A percentile compares a stretch with the other conserved stretches of the same genome.
These are phyloP conservation scores for Netelia inedita DNA, from an alignment of 2,888 invertebrate genomes.

Conservation along the genomic window DNA sequence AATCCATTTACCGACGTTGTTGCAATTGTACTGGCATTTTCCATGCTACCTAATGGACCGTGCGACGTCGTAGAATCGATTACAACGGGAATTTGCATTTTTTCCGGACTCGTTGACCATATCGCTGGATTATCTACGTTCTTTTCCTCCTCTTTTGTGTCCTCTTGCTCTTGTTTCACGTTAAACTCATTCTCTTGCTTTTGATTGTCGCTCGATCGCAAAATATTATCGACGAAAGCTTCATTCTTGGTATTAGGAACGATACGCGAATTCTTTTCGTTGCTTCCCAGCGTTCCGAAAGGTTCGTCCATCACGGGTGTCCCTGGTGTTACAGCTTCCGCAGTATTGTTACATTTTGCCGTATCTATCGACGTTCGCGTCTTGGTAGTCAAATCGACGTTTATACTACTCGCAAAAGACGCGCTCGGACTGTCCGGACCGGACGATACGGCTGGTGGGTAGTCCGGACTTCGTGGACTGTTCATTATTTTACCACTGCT, in stretches of 20 bases:
- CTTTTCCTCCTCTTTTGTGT: conserved; percentile 44
- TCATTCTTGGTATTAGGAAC: background rate
- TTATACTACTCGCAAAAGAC: conserved; percentile 68
- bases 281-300: background rate
- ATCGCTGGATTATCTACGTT: conserved; percentile 49
- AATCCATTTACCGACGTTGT: conserved; percentile 31
- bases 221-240: conserved; percentile 8
- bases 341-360: conserved; percentile 70
- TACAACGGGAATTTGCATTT: conserved; percentile 41
- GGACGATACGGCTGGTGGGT: conserved; percentile 80
- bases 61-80: conserved; percentile 64
- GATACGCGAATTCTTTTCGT: conserved; percentile 3
- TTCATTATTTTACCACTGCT: conserved; percentile 77
- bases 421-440: conserved; percentile 78
- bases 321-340: conserved; percentile 18
- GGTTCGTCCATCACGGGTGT: conserved; percentile 32
- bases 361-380: conserved; percentile 73
- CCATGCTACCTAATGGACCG: conserved; percentile 7
- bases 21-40: conserved; percentile 9
- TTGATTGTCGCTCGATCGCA: conserved; percentile 14
- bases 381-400: conserved; percentile 59
- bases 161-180: conserved; percentile 32
- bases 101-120: conserved; percentile 40
- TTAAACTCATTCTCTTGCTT: background rate
- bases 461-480: conserved; percentile 83